phyloP scores from a whole-genome alignment of 1,140 invertebrate genomes.

The Lepidurus apus region DNA sequence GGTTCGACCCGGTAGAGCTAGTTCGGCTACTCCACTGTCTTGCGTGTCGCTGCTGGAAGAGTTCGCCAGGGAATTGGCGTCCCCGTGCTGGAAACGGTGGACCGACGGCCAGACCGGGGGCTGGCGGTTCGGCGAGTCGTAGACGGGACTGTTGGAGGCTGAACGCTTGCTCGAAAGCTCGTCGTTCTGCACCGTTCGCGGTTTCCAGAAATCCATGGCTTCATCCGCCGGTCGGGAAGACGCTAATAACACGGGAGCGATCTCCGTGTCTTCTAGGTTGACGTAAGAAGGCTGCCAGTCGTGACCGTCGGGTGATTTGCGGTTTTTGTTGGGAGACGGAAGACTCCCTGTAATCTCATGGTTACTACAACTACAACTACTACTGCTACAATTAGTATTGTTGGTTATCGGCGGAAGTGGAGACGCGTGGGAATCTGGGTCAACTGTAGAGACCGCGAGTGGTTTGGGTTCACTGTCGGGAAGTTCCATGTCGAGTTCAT shows the following conservation, averaged over 20 bases:
- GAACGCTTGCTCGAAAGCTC: background rate
- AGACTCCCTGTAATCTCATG: conserved; percentile 23
- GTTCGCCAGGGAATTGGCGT: background rate
- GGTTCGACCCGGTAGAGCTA: conserved; percentile 23
- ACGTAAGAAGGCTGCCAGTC: conserved; percentile 36
- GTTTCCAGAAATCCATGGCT: conserved; percentile 35
- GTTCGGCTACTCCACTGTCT: conserved; percentile 31
- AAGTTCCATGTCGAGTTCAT: conserved; percentile 7
- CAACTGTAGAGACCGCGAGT: background rate
- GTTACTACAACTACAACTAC: background rate
- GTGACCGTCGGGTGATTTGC: conserved; percentile 33
- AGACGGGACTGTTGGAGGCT: conserved; percentile 12
- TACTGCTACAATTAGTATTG: background rate
- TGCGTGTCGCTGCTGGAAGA: conserved; percentile 28
- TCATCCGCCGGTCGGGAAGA: conserved; percentile 31
- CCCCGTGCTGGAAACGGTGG: background rate
- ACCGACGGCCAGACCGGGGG: conserved; percentile 23
- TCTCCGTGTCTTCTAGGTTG: conserved; percentile 34
- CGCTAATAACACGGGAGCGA: conserved; percentile 33
- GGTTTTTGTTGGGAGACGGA: background rate
- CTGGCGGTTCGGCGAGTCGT: conserved; percentile 32
- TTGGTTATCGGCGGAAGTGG: background rate
- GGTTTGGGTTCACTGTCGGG: background rate
- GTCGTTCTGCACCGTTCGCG: conserved; percentile 24
- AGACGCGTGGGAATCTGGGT: background rate